These are phyloP conservation scores for Acanthosepion lycidas DNA, from an alignment of 2,888 invertebrate species.

Conservation along the genomic window DNA sequence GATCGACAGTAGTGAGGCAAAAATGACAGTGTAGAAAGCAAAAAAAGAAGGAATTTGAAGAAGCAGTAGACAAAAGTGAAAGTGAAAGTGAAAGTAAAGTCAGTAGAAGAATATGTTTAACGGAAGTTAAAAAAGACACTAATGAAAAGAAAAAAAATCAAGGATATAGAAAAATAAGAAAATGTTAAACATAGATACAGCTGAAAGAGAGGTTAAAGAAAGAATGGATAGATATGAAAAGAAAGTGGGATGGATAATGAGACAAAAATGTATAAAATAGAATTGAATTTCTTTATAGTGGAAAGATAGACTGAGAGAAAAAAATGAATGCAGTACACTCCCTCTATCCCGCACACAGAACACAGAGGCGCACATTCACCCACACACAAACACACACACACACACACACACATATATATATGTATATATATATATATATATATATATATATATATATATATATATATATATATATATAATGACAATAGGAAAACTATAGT, in stretches of 20 bases:
- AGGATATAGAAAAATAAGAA: neutral
- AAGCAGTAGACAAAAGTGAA: neutral
- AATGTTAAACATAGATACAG: neutral
- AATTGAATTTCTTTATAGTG: no score
- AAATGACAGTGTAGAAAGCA: neutral
- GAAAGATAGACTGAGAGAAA: no score
- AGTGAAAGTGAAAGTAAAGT: neutral
- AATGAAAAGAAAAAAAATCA: neutral
- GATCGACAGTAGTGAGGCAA: neutral
- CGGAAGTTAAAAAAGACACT: neutral
- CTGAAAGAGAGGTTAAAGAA: neutral
- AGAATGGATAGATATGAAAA: neutral
- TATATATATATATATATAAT: neutral
- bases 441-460: conserved; percentile 35
- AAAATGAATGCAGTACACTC: neutral
- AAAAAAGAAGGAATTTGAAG: neutral
- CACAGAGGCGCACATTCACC: neutral
- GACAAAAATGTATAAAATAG: no score
- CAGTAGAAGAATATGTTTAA: neutral
- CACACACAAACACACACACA: neutral
- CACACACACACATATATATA: neutral
- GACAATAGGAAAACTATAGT: no score
- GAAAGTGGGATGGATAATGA: neutral
- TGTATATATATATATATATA: neutral
- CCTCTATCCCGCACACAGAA: neutral